Evolutionary conservation across 2,888 invertebrate genomes (phyloP).

Genomic region (Aporophyla nigra): DNA sequence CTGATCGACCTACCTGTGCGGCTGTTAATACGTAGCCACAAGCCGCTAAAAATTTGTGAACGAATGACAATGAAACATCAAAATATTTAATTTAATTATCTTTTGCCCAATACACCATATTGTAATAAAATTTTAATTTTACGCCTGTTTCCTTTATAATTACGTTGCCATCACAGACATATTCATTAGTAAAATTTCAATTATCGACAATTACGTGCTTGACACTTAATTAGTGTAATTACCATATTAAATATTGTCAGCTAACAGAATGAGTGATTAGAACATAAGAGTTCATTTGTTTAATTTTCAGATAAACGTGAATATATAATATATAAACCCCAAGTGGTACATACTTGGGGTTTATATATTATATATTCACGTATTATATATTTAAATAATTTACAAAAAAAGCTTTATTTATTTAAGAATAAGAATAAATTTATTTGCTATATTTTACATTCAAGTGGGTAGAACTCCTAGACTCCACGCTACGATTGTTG

Average conservation of each 20-base stretch:
- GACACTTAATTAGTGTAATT: slow-evolving; percentile 11
- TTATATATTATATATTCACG: too few relatives aligned
- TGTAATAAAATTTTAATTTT: slow-evolving; percentile 34
- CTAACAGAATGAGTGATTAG: neutral
- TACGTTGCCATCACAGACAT: neutral
- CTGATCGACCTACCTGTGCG: too few relatives aligned
- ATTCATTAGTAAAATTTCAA: slow-evolving; percentile 11
- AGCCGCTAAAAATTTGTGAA: neutral
- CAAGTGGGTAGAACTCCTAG: too few relatives aligned
- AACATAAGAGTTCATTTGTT: neutral
- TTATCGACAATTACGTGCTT: slow-evolving; percentile 25
- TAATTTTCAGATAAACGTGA: neutral
- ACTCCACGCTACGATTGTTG: too few relatives aligned
- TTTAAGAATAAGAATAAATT: too few relatives aligned
- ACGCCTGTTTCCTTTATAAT: slow-evolving; percentile 10
- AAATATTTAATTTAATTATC: neutral
- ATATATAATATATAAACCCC: neutral
- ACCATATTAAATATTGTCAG: neutral
- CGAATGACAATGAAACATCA: neutral
- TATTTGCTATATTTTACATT: too few relatives aligned
- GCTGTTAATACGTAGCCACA: too few relatives aligned
- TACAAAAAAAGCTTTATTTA: neutral
- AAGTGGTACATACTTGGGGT: too few relatives aligned
- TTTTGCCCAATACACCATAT: neutral
- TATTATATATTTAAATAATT: neutral